Percentiles rank a stretch among this genome's conserved stretches.
Evolutionary conservation across 1,140 invertebrate species (phyloP).

Genomic region (Halotydeus destructor): DNA sequence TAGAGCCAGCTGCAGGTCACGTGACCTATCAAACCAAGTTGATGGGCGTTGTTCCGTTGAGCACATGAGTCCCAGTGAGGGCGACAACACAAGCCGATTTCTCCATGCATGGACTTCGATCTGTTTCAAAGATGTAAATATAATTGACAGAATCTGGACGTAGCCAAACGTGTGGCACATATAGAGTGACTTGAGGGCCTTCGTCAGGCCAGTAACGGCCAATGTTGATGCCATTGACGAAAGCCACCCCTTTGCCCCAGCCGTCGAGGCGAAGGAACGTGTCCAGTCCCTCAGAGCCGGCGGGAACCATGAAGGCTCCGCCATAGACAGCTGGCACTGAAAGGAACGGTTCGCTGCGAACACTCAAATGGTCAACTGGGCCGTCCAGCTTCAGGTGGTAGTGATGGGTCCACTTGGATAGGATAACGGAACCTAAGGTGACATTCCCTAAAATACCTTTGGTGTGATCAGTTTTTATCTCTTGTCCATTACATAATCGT

Average conservation of each 20-base stretch:
- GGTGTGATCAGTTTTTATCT: slow-evolving; percentile 29
- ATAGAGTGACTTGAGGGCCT: slow-evolving; percentile 35
- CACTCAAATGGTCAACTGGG: background rate
- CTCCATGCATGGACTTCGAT: no score
- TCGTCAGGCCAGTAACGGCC: slow-evolving; percentile 32
- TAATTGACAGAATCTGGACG: no score
- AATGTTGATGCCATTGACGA: slow-evolving; percentile 40
- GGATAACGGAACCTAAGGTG: slow-evolving; percentile 5
- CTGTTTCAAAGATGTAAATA: no score
- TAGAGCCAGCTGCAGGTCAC: no score
- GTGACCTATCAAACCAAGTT: no score
- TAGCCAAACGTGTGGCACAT: slow-evolving; percentile 19
- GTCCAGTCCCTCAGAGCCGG: slow-evolving; percentile 8
- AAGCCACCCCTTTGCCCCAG: slow-evolving; percentile 29
- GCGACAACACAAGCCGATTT: background rate
- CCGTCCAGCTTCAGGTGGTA: slow-evolving; percentile 2
- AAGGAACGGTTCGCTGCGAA: background rate
- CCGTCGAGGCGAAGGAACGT: slow-evolving; percentile 8
- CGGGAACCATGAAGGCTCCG: slow-evolving; percentile 26
- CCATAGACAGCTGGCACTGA: slow-evolving; percentile 21
- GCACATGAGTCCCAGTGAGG: background rate
- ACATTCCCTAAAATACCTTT: slow-evolving; percentile 8
- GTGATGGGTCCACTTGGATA: slow-evolving; percentile 6
- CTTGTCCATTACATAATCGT: slow-evolving; percentile 43
- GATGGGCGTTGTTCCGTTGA: slow-evolving; percentile 22